phyloP scores from a whole-genome alignment of 2,113 vertebrate genomes.

The Oceanites oceanicus region DNA sequence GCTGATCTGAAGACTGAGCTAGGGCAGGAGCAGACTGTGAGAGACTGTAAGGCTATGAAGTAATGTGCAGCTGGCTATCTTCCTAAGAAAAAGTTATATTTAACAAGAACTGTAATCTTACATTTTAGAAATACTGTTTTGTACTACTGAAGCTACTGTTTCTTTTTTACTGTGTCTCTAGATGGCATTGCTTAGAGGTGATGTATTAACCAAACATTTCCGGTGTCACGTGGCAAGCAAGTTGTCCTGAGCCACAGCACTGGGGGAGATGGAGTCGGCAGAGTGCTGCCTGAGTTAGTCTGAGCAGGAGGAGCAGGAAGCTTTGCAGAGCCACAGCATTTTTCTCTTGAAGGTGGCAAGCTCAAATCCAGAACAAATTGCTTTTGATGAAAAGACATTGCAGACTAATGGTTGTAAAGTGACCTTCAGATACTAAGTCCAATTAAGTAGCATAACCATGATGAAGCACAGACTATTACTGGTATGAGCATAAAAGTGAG shows the following conservation, averaged over 20 bases:
- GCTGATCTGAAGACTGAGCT: not conserved
- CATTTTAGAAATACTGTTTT: not conserved
- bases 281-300: not conserved
- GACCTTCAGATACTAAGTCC: not conserved
- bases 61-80: slow-evolving; percentile 9
- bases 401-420: not conserved
- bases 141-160: not conserved
- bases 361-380: not conserved
- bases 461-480: not conserved
- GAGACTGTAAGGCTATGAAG: not conserved
- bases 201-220: not conserved
- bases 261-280: not conserved
- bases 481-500: not conserved
- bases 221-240: not conserved
- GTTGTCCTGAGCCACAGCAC: not conserved
- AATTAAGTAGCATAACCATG: not conserved
- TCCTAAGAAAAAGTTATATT: not conserved
- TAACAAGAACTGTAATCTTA: not conserved
- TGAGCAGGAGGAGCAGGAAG: not conserved
- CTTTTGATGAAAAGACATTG: not conserved
- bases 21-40: not conserved
- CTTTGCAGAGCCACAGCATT: not conserved
- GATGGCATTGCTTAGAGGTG: not conserved
- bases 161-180: not conserved
- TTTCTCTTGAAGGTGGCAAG: not conserved